These are phyloP conservation scores for Micrasema longulum DNA, from an alignment of 1,140 invertebrate species.

Conservation along the genomic window DNA sequence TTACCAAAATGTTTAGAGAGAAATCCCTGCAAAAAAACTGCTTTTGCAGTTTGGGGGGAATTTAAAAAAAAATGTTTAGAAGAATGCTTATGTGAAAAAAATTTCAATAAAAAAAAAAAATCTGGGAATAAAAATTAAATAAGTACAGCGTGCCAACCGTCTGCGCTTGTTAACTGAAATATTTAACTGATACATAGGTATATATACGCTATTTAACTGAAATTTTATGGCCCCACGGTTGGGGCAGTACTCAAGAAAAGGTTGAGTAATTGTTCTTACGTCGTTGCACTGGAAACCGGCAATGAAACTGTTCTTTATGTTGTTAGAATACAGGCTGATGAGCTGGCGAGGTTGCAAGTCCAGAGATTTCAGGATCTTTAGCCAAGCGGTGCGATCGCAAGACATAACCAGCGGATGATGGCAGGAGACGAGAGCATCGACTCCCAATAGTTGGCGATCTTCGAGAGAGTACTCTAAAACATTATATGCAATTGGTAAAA, in stretches of 20 bases:
- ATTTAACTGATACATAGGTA: too few species aligned
- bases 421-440: constrained; percentile 74
- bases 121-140: too few species aligned
- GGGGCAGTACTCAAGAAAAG: neutral
- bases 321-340: constrained; percentile 66
- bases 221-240: neutral
- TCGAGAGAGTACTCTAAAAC: constrained; percentile 63
- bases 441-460: constrained; percentile 68
- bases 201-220: neutral
- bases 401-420: constrained; percentile 76
- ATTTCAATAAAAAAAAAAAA: too few species aligned
- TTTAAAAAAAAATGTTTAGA: too few species aligned
- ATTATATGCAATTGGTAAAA: too few species aligned
- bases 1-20: too few species aligned
- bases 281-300: constrained; percentile 69
- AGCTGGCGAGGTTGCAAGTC: constrained; percentile 70
- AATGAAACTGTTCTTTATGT: constrained; percentile 73
- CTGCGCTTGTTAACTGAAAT: too few species aligned
- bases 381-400: constrained; percentile 70
- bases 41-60: too few species aligned
- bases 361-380: constrained; percentile 71
- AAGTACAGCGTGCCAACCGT: too few species aligned
- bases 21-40: too few species aligned
- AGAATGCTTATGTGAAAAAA: too few species aligned
- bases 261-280: constrained; percentile 61